Evolutionary conservation across 2,888 invertebrate species (phyloP), one percentile per base, ranked within the genome.

Genomic region (Ceraclea dissimilis): DNA sequence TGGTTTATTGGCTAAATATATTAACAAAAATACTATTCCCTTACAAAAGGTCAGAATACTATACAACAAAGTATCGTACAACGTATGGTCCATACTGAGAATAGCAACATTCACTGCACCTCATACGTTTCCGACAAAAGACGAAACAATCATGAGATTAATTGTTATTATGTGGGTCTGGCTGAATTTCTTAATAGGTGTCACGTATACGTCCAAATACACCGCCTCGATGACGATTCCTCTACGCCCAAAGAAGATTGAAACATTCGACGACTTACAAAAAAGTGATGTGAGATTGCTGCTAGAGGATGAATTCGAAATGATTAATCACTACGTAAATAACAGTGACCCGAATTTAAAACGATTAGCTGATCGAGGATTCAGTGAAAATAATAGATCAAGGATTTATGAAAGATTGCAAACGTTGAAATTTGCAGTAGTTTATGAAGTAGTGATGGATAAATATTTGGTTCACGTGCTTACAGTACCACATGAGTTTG

Each of bases 201-300:
- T 57, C 2, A 46, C 50, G 6, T 57, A 57, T 16, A 53, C 34
- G 2, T 52, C 57, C 2, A 53, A 46, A 20, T 57, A 57, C 22
- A 57, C 57, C 2, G 31, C 53, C 17, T 46, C 43, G 8, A 57
- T 57, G 57, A 53, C 43, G 26, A 31, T 44, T 10, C 57, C 57
- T 10, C 18, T 53, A 2, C 49, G 44, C 21, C 52, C 57, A 2
- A 53, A 50, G 17, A 10, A 49, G 2, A 47, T 57, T 11, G 21
- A 53, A 39, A 44, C 52, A 21, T 53, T 50, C 4, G 44, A 31
- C 33, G 57, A 53, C 21, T 52, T 57, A 52, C 11, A 50, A 11
- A 39, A 52, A 18, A 13, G 34, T 8, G 49, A 50, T 18, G 6
- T 57, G 1, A 50, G 53, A 17, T 57, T 52, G 57, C 16, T 49